Evolutionary conservation across 2,113 vertebrate species (phyloP).

Genomic region (Hippopotamus amphibius): DNA sequence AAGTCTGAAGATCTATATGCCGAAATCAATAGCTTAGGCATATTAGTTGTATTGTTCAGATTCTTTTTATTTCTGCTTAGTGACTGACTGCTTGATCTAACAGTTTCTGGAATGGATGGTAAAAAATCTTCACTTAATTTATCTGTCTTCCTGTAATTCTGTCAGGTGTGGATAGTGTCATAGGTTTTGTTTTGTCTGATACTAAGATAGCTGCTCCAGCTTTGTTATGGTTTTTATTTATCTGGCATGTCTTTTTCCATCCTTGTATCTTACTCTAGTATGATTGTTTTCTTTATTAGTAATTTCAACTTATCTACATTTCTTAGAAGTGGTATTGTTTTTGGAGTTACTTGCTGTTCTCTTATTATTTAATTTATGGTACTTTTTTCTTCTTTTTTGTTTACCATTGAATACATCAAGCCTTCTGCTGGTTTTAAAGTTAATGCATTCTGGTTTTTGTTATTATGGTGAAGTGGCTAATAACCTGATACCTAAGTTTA

Average conservation of each 20-base stretch:
- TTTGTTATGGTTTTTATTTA: not conserved
- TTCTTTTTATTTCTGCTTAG: not conserved
- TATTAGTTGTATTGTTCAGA: not conserved
- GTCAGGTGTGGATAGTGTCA: not conserved
- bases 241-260: not conserved
- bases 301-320: not conserved
- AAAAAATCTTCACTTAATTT: not conserved
- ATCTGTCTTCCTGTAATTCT: not conserved
- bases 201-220: not conserved
- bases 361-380: not conserved
- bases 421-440: not conserved
- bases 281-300: conserved; percentile 15
- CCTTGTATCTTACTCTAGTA: not conserved
- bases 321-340: not conserved
- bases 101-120: not conserved
- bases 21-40: not conserved
- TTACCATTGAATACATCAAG: not conserved
- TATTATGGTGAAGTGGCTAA: not conserved
- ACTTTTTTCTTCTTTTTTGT: not conserved
- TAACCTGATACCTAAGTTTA: not conserved
- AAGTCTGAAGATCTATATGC: not conserved
- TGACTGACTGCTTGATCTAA: not conserved
- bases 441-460: conserved; percentile 9
- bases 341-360: not conserved
- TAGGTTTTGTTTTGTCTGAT: not conserved